Evolutionary conservation across 2,888 invertebrate species (phyloP).

Genomic region (Lepas anatifera): DNA sequence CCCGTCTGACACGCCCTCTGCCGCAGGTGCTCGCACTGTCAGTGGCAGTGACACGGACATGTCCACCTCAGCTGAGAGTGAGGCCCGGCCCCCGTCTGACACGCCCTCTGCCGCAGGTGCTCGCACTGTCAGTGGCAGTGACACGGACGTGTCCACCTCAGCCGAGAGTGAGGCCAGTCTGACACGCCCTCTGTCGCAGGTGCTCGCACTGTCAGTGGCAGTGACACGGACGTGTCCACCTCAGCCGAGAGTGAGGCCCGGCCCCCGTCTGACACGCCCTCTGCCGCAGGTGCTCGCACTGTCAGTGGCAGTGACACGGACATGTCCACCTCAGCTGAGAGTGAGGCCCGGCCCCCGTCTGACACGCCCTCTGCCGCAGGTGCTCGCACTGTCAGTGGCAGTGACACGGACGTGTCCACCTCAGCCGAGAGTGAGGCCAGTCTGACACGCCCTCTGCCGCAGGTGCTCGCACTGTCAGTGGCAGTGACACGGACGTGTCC

Average conservation of each 20-base stretch:
- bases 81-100: no score
- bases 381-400: conserved; percentile 48
- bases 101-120: background rate
- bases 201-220: conserved; percentile 48
- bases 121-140: conserved; percentile 55
- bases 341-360: no score
- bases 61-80: conserved; percentile 80
- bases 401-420: conserved; percentile 80
- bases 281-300: background rate
- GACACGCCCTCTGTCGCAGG: background rate
- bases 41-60: conserved; percentile 83
- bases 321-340: conserved; percentile 79
- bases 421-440: conserved; percentile 86
- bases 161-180: no score
- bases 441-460: background rate
- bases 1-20: no score
- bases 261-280: no score
- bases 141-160: conserved; percentile 79
- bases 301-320: conserved; percentile 78
- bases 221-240: conserved; percentile 80
- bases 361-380: background rate
- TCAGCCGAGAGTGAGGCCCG: conserved; percentile 86
- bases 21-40: conserved; percentile 29
- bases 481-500: conserved; percentile 79
- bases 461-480: conserved; percentile 42